A percentile compares a stretch with the other conserved stretches of the same genome.
Conservation (phyloP, 2,113 vertebrate genomes). For the Dromas ardeola region DNA sequence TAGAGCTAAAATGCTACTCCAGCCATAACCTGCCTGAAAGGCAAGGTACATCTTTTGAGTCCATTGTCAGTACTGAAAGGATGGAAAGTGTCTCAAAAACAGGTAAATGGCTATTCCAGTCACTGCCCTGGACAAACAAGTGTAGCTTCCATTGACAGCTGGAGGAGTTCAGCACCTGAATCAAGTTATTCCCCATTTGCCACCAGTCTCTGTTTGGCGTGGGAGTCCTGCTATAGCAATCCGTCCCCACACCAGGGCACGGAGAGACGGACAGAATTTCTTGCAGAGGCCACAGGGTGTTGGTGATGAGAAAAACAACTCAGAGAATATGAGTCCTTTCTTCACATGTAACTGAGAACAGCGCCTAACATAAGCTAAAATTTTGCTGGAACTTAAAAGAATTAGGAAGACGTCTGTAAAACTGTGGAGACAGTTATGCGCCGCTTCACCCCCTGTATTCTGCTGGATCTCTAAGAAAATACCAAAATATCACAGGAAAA, state of each 20-base stretch:
- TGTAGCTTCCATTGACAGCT: conserved; percentile 26
- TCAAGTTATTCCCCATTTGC: conserved; percentile 27
- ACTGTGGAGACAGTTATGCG: neutral
- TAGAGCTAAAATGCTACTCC: conserved; percentile 3
- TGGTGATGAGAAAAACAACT: conserved; percentile 50
- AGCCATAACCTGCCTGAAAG: conserved; percentile 26
- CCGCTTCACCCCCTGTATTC: neutral
- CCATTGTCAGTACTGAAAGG: neutral
- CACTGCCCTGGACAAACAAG: conserved; percentile 31
- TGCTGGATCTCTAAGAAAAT: neutral
- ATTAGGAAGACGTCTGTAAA: neutral
- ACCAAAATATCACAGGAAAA: neutral
- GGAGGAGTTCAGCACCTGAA: conserved; percentile 20
- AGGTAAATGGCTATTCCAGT: conserved; percentile 41
- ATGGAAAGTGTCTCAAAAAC: conserved; percentile 27
- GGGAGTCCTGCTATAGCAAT: conserved; percentile 6
- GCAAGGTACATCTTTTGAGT: conserved; percentile 31
- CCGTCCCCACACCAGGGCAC: neutral
- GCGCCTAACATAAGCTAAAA: neutral
- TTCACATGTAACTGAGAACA: neutral
- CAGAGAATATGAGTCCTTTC: neutral
- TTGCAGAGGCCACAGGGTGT: neutral
- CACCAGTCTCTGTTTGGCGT: neutral
- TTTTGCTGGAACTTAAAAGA: neutral
- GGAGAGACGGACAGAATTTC: neutral